phyloP scores from a whole-genome alignment of 2,888 invertebrate species.

The Leptothorax acervorum region DNA sequence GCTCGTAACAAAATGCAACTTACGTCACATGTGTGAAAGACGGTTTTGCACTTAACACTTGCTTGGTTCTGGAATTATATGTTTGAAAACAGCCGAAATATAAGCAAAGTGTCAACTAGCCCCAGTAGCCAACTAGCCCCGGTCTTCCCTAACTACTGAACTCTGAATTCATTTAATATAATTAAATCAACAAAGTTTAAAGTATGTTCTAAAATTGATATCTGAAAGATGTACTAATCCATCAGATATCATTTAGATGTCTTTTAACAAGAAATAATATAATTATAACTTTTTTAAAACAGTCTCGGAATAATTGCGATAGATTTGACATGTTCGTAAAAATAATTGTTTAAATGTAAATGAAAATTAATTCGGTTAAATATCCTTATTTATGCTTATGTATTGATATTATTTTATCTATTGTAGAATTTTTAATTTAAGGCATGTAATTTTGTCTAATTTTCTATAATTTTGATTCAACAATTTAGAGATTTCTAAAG shows the following conservation, averaged over 20 bases:
- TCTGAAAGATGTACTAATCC: too few species aligned
- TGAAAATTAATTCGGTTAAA: too few species aligned
- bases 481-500: background rate
- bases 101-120: too few species aligned
- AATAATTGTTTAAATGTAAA: background rate
- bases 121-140: too few species aligned
- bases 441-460: background rate
- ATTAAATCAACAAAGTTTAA: background rate
- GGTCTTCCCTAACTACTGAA: background rate
- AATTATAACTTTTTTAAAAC: background rate
- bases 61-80: too few species aligned
- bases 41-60: too few species aligned
- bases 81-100: too few species aligned
- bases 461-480: background rate
- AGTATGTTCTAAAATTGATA: background rate
- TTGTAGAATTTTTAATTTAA: background rate
- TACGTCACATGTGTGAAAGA: too few species aligned
- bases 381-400: too few species aligned
- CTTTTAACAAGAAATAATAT: too few species aligned
- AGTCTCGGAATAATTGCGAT: background rate
- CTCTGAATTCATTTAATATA: background rate
- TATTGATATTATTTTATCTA: background rate
- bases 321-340: background rate
- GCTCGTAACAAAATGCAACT: too few species aligned
- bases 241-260: too few species aligned